These are phyloP conservation scores for Caiman crocodilus DNA, from an alignment of 2,797 vertebrate genomes.

Conservation along the genomic window DNA sequence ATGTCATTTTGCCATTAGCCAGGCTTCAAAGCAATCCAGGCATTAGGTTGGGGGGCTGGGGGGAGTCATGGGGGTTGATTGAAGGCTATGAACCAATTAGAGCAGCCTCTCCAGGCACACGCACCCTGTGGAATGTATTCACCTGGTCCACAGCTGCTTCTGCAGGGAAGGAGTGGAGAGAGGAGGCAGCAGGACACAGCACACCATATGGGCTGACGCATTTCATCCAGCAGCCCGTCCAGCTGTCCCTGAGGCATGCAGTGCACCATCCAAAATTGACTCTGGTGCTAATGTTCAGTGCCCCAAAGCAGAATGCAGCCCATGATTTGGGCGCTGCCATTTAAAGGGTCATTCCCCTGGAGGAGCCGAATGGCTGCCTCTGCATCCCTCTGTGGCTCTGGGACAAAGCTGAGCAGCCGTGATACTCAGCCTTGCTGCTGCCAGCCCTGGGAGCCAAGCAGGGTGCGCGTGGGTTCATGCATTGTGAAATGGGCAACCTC, in stretches of 20 bases:
- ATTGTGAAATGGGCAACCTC: not conserved
- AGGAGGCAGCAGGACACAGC: not conserved
- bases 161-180: not conserved
- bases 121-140: not conserved
- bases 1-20: constrained; percentile 75
- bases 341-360: not conserved
- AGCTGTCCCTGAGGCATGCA: not conserved
- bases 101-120: not conserved
- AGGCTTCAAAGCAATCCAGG: constrained; percentile 69
- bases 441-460: not conserved
- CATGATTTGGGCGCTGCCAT: not conserved
- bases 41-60: not conserved
- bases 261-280: not conserved
- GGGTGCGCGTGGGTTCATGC: accelerated
- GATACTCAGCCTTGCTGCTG: not conserved
- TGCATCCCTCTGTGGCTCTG: accelerated
- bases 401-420: not conserved
- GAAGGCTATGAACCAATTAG: not conserved
- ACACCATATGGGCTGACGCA: accelerated
- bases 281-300: not conserved
- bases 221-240: not conserved
- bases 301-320: not conserved
- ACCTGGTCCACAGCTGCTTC: constrained; percentile 62
- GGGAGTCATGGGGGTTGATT: not conserved
- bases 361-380: not conserved